Evolutionary conservation across 2,797 vertebrate genomes (phyloP).

Genomic region (Somateria mollissima): DNA sequence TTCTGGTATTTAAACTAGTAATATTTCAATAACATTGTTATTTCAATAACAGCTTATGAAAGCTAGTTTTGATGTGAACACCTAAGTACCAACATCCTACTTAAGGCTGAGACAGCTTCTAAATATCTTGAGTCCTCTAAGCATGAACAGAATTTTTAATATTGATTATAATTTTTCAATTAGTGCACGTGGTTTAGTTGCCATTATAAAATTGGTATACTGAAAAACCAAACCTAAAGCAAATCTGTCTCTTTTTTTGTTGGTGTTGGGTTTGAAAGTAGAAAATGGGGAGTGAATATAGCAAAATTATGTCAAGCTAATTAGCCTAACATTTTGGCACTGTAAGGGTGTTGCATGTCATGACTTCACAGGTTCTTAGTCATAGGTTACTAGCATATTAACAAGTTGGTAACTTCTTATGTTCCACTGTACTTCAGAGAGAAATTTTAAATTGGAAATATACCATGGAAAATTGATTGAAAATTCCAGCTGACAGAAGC

Average conservation of each 20-base stretch:
- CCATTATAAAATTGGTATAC: not conserved
- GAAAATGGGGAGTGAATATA: not conserved
- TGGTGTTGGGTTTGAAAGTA: not conserved
- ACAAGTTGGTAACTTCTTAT: not conserved
- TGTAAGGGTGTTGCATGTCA: conserved; percentile 46
- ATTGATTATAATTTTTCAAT: not conserved
- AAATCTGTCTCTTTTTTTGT: not conserved
- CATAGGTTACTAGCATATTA: conserved; percentile 29
- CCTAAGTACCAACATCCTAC: not conserved
- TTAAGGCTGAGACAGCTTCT: not conserved
- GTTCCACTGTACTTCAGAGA: not conserved
- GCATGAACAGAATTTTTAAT: not conserved
- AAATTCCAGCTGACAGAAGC: not conserved
- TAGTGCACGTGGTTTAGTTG: not conserved
- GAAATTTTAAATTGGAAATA: not conserved
- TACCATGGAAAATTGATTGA: not conserved
- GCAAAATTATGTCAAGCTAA: not conserved
- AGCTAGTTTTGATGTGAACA: not conserved
- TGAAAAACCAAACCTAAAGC: not conserved
- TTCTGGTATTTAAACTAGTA: not conserved
- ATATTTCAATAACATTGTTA: not conserved
- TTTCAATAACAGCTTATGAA: not conserved
- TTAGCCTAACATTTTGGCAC: not conserved
- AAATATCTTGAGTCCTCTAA: not conserved
- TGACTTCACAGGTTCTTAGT: not conserved